Conservation (phyloP, 37 sponge, comb jelly and placozoan species). For the Corticium candelabrum region DNA sequence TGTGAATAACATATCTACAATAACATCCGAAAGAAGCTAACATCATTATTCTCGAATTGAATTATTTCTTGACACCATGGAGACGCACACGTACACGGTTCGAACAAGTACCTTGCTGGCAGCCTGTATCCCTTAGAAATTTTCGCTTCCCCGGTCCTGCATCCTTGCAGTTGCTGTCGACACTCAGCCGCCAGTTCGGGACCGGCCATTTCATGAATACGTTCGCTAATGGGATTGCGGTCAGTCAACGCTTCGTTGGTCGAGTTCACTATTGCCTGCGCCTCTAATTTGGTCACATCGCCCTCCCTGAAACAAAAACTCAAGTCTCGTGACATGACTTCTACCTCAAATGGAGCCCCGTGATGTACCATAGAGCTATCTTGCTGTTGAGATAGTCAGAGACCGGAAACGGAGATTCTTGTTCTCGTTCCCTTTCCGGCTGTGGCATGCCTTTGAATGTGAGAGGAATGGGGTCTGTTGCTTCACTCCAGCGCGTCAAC, state of each 20-base stretch:
- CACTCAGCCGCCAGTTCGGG: constrained; percentile 55
- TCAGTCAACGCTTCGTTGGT: constrained; percentile 75
- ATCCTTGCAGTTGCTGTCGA: constrained; percentile 38
- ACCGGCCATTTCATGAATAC: constrained; percentile 54
- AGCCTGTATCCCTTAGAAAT: constrained; percentile 44
- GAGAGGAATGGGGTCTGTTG: not conserved
- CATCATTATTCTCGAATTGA: not conserved
- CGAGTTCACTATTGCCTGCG: constrained; percentile 63
- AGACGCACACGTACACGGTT: not conserved
- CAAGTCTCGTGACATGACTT: not conserved
- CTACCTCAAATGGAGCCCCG: not conserved
- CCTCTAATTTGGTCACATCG: constrained; percentile 40
- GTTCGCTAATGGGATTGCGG: constrained; percentile 42
- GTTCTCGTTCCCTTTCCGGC: constrained; percentile 22
- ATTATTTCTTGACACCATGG: not conserved
- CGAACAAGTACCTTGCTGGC: constrained; percentile 52
- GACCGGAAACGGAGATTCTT: constrained; percentile 41
- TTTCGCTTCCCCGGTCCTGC: constrained; percentile 77
- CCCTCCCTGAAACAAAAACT: constrained; percentile 61
- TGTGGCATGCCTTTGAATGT: not conserved
- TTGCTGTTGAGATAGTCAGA: constrained; percentile 53
- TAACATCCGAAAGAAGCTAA: not conserved
- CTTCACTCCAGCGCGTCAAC: constrained; percentile 30
- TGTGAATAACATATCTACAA: constrained; percentile 79
- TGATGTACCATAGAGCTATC: constrained; percentile 43